Evolutionary conservation across 2,797 vertebrate genomes (phyloP), one percentile per base, ranked within the genome.

Genomic region (Bradypodion ventrale): DNA sequence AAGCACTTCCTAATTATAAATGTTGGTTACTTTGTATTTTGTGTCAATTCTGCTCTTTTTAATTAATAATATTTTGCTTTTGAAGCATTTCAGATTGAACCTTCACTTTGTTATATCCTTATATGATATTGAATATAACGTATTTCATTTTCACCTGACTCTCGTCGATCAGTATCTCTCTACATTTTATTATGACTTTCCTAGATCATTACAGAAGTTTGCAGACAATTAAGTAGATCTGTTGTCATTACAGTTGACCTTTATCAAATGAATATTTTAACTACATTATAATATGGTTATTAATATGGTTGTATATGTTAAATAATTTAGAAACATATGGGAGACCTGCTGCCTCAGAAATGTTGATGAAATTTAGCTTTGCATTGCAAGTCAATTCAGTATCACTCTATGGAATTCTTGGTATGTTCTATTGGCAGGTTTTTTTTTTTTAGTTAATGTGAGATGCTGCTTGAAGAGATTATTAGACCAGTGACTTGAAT

Each of bases 71-170:
- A 70, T 77, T 52, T 79, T 83, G 46, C 42, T 40, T 27, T 85
- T 23, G 62, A 87, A 85, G 70, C 23, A 75, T 12, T 87, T 82
- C 32, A 70, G 49, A 73, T 49, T 83, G 25, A 15, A 60, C 19
- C 29, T 0, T 0, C 15, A 46, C 13, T 76, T 75, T 83, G 21
- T 25, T 59, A 40, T 73, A 76, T 49, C 4, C 56, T 35, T 74
- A 16, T 1, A 0, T 83, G 1, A 65, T 90, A 72, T 83, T n/a
- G 27, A 6, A 85, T 8, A n/a, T 32, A 68, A 62, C 37, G 15
- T 85, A 73, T 42, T 75, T 80, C 9, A 6, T 49, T 81, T 76
- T 65, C 46, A 44, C 21, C 25, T 83, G 59, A 69, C 44, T 59
- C 69, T 25, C 60, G 6, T 46, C 52, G 46, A 56, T 37, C n/a